Base-by-base conservation (phyloP, 2,113 vertebrate genomes). In the Upupa epops region DNA sequence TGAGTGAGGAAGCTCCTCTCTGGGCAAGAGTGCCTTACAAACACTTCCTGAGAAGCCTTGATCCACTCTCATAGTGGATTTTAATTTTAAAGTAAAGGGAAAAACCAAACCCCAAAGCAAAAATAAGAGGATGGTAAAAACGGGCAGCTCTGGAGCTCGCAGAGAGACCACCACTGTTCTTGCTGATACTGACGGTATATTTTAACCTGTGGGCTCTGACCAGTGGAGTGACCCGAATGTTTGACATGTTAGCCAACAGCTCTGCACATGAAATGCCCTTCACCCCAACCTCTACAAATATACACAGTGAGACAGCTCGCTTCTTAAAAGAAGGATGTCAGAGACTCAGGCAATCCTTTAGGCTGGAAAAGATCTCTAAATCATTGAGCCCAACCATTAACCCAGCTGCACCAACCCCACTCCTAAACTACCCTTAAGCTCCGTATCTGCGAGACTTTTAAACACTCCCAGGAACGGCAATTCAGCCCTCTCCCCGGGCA, bases 41-140 rank as follows among this genome's bases (percentile, higher is more conserved):
- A 77, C 8, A 24, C 22, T 80, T 42, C 49, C 0, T 7, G 48
- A 68, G 45, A 68, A 81, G n/a, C 32, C n/a, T 70, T 69, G 32
- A 42, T 80, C 34, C 48, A 34, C 34, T 80, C 42, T 75, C 17
- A 31, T 59, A 6, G n/a, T n/a, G n/a, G n/a, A n/a, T n/a, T n/a
- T n/a, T n/a, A n/a, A n/a, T n/a, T n/a, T 42, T 21, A 19, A 52
- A 73, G 7, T 37, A 74, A 46, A 45, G 55, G 10, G 3, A 4
- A 55, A 48, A 32, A 9, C 7, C 0, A 29, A 42, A 6, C 3
- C 15, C 11, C 15, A 6, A 0, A 0, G 6, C 17, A 49, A 32
- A 83, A 45, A 6, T 37, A 60, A 49, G 16, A 68, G 4, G 3
- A 63, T 52, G 29, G 60, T 34, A 74, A 89, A 70, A 8, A 32